A percentile compares a stretch with the other conserved stretches of the same genome.
These are phyloP conservation scores for Pampus argenteus DNA, from an alignment of 2,797 vertebrate species.

Conservation along the genomic window DNA sequence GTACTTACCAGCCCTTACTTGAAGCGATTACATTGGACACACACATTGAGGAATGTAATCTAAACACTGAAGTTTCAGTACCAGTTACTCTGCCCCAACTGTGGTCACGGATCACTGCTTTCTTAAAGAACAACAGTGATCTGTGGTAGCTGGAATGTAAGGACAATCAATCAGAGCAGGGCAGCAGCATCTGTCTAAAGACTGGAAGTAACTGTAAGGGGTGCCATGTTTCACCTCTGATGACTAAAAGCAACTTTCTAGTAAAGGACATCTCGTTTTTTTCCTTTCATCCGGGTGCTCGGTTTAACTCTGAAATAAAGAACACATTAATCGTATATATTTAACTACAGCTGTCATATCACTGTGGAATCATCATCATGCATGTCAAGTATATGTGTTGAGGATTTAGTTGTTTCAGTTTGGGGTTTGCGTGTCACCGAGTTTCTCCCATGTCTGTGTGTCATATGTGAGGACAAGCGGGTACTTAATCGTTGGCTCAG, in stretches of 20 bases:
- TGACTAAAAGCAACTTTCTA: conserved; percentile 17
- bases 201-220: neutral
- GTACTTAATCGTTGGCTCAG: conserved; percentile 7
- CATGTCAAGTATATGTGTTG: neutral
- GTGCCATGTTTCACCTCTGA: neutral
- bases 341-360: neutral
- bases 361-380: neutral
- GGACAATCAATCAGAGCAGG: conserved; percentile 1
- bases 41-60: neutral
- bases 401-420: conserved; percentile 27
- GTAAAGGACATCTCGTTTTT: conserved; percentile 9
- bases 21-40: conserved; percentile 17
- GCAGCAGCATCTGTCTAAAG: conserved; percentile 14
- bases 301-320: neutral
- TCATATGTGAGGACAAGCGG: neutral
- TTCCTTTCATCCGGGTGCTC: neutral
- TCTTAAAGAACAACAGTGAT: conserved; percentile 12
- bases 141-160: conserved; percentile 28
- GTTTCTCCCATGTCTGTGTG: neutral
- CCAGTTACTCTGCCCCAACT: neutral
- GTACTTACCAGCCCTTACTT: conserved; percentile 43
- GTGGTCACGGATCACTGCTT: neutral
- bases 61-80: neutral
- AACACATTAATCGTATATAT: neutral
- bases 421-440: conserved; percentile 20